Evolutionary conservation across 2,888 invertebrate species (phyloP).

Genomic region (Trichopria drosophilae): DNA sequence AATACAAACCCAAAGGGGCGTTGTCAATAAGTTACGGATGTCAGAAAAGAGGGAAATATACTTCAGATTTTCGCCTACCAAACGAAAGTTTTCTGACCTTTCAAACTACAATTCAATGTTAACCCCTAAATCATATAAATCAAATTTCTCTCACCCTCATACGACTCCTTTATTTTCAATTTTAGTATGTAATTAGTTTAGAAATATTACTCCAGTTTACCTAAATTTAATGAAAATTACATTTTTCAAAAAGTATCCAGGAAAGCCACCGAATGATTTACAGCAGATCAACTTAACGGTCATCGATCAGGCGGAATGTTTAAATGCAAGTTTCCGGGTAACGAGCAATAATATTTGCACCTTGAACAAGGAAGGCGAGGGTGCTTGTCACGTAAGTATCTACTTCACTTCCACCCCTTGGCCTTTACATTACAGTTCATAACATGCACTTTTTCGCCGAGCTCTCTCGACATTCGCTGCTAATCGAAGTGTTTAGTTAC

Average conservation of each 20-base stretch:
- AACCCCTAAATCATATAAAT: no score
- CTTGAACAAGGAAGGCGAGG: slow-evolving; percentile 63
- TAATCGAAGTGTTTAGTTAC: no score
- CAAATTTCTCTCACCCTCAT: no score
- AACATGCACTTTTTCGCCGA: background rate
- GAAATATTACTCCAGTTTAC: no score
- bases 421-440: background rate
- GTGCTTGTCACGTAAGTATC: slow-evolving; percentile 66
- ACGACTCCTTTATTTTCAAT: no score
- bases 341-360: slow-evolving; percentile 64
- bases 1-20: no score
- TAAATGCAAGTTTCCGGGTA: slow-evolving; percentile 58
- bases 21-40: no score
- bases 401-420: slow-evolving; percentile 8
- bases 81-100: no score
- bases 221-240: slow-evolving; percentile 1
- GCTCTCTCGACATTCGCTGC: background rate
- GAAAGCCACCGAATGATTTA: slow-evolving; percentile 61
- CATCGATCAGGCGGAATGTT: slow-evolving; percentile 59
- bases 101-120: no score
- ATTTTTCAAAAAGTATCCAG: slow-evolving; percentile 60
- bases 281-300: slow-evolving; percentile 63
- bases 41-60: no score
- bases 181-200: no score
- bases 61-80: no score